Evolutionary conservation across 2,113 vertebrate genomes (phyloP).

Genomic region (Suncus etruscus): DNA sequence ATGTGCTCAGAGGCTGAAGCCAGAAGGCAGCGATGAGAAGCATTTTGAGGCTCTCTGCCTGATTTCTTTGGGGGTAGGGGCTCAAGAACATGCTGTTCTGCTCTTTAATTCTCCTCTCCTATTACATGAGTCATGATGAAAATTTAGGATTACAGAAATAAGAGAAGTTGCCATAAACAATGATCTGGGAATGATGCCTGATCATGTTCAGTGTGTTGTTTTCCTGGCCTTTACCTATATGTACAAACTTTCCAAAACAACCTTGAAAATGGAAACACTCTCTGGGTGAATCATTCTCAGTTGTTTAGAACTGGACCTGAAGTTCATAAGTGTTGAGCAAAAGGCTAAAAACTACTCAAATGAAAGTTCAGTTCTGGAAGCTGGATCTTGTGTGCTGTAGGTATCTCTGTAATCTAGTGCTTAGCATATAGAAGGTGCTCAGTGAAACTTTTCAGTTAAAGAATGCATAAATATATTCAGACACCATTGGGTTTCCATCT

Average conservation of each 20-base stretch:
- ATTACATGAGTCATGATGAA: background rate
- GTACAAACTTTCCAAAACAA: background rate
- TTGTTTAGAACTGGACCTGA: background rate
- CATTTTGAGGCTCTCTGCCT: background rate
- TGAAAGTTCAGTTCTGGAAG: background rate
- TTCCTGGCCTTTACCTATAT: background rate
- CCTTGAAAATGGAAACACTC: background rate
- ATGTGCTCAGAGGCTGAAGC: background rate
- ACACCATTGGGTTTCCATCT: background rate
- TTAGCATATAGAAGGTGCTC: background rate
- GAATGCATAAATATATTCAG: background rate
- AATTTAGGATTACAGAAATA: background rate
- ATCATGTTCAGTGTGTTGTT: background rate
- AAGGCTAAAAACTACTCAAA: background rate
- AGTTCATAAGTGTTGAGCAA: background rate
- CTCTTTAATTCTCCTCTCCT: background rate
- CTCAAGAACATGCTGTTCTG: background rate
- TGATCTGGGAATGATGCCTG: background rate
- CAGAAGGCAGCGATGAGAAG: background rate
- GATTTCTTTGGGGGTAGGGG: conserved; percentile 7
- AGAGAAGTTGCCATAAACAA: background rate
- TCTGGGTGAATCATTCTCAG: background rate
- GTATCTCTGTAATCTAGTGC: background rate
- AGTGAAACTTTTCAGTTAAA: background rate
- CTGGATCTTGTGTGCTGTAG: background rate